Evolutionary conservation across 2,888 invertebrate species (phyloP), one percentile per base, ranked within the genome.

Genomic region (Glaucopsyche alexis): DNA sequence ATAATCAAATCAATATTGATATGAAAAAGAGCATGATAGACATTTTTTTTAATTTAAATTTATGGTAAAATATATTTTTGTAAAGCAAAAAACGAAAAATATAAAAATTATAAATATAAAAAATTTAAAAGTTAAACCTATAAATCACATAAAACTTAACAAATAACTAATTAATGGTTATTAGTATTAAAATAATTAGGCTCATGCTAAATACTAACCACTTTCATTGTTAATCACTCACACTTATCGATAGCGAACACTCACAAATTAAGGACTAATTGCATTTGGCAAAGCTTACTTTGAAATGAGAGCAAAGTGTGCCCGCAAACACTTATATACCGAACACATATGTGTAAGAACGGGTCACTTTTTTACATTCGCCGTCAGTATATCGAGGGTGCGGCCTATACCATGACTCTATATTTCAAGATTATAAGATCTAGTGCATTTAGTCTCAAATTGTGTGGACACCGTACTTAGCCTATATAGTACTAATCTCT

Each of bases 311-410:
- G 92, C 91, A 92, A 89, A 88, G 80, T 88, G 83, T 82, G 87
- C 82, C 84, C 81, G 90, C 87, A 83, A 90, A 88, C 83, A 84
- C 91, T 93, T 93, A 91, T 93, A 93, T 93, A 92, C 87, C 85
- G 83, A 88, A 85, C 85, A 88, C 92, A 92, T 91, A 88, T 92
- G 91, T 92, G 93, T 92, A 91, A 90, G 92, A 92, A 87, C 92
- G 86, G 89, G 92, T 90, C 87, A 87, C 85, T 90, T 93, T 91
- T 92, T 90, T 84, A 89, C 93, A 85, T 90, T 92, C 92, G 91
- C 92, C 84, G 83, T 81, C 79, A 78, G 79, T 45, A 50, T 79
- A 81, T 80, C 75, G 85, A 89, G 89, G 91, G 92, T 88, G 92
- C 88, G 91, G 90, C 86, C 78, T 82, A 79, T 77, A 74, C 74